phyloP scores from a whole-genome alignment of 2,797 vertebrate species.

The Eupleurogrammus muticus region DNA sequence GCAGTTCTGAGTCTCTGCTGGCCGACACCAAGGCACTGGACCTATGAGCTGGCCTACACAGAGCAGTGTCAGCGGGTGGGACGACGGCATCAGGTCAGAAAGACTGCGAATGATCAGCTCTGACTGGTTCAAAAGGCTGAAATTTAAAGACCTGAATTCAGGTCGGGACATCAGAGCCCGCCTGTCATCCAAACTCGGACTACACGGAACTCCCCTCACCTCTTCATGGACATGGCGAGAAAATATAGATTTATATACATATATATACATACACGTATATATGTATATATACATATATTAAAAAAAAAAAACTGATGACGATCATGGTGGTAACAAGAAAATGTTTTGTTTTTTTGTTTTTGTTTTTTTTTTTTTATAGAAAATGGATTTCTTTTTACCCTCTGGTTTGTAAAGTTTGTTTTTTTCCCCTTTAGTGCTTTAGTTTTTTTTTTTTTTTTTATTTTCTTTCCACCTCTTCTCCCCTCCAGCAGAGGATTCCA shows the following conservation, averaged over 20 bases:
- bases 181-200: constrained; percentile 49
- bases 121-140: constrained; percentile 47
- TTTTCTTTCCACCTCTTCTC: constrained; percentile 41
- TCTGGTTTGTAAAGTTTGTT: constrained; percentile 58
- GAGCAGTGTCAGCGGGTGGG: constrained; percentile 42
- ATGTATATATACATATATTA: constrained; percentile 63
- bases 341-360: constrained; percentile 24
- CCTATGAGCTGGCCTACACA: constrained; percentile 54
- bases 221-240: constrained; percentile 73
- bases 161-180: constrained; percentile 44
- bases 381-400: constrained; percentile 70
- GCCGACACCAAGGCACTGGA: constrained; percentile 60
- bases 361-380: constrained; percentile 66
- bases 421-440: constrained; percentile 54
- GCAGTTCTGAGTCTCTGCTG: constrained; percentile 61
- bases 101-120: constrained; percentile 54
- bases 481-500: constrained; percentile 68
- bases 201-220: constrained; percentile 55
- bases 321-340: constrained; percentile 68
- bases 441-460: constrained; percentile 49
- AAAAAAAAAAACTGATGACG: constrained; percentile 69
- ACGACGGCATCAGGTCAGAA: constrained; percentile 56
- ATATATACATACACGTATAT: constrained; percentile 33
- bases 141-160: constrained; percentile 51
- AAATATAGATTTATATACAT: constrained; percentile 72